Conservation (phyloP, 2,888 invertebrate genomes). For the Sussaba pulchella region DNA sequence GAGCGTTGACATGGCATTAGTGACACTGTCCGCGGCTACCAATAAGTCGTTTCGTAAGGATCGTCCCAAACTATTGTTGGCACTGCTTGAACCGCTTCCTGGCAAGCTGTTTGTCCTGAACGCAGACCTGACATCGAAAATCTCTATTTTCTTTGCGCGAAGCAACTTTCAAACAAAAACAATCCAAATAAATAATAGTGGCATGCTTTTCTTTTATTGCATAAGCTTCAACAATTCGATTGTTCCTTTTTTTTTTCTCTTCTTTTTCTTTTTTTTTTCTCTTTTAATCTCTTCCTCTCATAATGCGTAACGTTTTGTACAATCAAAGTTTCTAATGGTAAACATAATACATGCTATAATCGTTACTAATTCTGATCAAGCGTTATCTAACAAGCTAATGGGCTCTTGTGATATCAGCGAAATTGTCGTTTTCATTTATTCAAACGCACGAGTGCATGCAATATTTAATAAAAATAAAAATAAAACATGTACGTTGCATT, state of each 20-base stretch:
- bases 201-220: constrained; percentile 72
- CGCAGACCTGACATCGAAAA: constrained; percentile 84
- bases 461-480: constrained; percentile 25
- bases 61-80: constrained; percentile 85
- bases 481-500: constrained; percentile 31
- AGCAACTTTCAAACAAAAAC: constrained; percentile 77
- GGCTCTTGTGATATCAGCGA: constrained; percentile 38
- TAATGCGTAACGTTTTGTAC: constrained; percentile 49
- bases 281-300: neutral
- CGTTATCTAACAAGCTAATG: constrained; percentile 57
- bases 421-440: constrained; percentile 15
- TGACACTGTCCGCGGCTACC: constrained; percentile 98
- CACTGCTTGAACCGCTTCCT: constrained; percentile 83
- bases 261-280: constrained; percentile 25
- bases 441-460: constrained; percentile 56
- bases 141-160: constrained; percentile 82
- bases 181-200: constrained; percentile 73
- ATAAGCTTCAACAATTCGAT: constrained; percentile 73
- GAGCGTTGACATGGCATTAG: constrained; percentile 98
- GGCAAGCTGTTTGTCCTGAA: constrained; percentile 84
- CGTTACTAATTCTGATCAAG: constrained; percentile 59
- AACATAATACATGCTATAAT: constrained; percentile 62
- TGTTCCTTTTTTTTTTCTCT: constrained; percentile 21
- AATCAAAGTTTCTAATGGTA: constrained; percentile 48
- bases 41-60: constrained; percentile 94